phyloP scores from a whole-genome alignment of 2,113 vertebrate genomes.

The Meles meles region DNA sequence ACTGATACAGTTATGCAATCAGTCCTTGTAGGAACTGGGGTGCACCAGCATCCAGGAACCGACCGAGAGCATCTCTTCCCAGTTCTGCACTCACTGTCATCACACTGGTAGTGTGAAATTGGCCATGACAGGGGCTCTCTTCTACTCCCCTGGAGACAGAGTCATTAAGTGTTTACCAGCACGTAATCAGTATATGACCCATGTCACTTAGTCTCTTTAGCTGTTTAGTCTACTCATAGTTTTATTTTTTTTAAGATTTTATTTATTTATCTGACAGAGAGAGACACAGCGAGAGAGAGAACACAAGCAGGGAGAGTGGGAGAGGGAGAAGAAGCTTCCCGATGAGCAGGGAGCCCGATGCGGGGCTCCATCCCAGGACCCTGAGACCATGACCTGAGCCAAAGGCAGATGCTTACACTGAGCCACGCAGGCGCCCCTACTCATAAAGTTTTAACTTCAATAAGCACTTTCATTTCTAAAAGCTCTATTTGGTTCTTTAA shows the following conservation, averaged over 20 bases:
- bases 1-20: not conserved
- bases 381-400: no score
- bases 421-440: no score
- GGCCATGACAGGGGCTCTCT: not conserved
- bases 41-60: not conserved
- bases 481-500: not conserved
- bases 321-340: no score
- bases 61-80: not conserved
- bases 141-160: not conserved
- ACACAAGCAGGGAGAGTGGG: no score
- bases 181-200: not conserved
- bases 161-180: not conserved
- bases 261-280: no score
- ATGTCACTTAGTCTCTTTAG: not conserved
- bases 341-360: no score
- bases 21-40: not conserved
- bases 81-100: not conserved
- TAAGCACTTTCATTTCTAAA: constrained; percentile 14
- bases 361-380: no score
- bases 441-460: constrained; percentile 34
- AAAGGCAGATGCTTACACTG: no score
- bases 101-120: not conserved
- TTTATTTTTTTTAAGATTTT: not conserved
- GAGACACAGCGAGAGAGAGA: no score
- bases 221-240: not conserved